phyloP scores from a whole-genome alignment of 2,113 vertebrate species.

The Danionella cerebrum region DNA sequence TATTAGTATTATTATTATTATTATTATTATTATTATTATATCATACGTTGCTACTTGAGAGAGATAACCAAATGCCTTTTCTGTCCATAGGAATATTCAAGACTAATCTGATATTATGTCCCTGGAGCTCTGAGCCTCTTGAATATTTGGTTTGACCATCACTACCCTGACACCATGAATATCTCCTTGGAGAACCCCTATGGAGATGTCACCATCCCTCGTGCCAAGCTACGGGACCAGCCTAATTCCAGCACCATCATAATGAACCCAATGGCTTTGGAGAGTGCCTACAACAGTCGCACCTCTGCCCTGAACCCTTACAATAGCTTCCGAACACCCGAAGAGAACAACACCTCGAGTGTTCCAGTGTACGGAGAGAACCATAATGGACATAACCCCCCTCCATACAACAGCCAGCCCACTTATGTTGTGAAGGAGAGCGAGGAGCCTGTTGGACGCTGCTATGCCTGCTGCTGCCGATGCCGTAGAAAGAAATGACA shows the following conservation, averaged over 20 bases:
- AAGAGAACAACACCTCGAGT: constrained; percentile 42
- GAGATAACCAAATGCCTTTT: background rate
- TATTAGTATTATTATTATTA: no score
- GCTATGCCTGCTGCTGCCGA: constrained; percentile 50
- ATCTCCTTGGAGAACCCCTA: constrained; percentile 68
- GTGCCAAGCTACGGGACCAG: constrained; percentile 60
- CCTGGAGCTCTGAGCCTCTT: background rate
- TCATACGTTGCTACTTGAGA: no score
- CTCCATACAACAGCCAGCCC: constrained; percentile 4
- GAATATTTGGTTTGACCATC: background rate
- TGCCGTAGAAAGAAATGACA: constrained; percentile 41
- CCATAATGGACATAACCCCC: constrained; percentile 41
- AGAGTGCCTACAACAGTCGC: constrained; percentile 30
- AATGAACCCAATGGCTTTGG: constrained; percentile 47
- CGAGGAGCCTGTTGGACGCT: constrained; percentile 13
- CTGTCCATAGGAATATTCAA: background rate
- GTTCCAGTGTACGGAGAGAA: constrained; percentile 38
- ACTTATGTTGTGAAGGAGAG: constrained; percentile 33
- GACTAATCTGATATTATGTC: background rate
- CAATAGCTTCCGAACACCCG: constrained; percentile 38
- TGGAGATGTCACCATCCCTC: constrained; percentile 59
- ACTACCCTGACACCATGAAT: constrained; percentile 56
- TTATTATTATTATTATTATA: no score
- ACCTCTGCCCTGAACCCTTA: constrained; percentile 60
- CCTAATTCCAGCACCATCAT: constrained; percentile 46